Base-by-base conservation (phyloP, 2,113 vertebrate species). In the rat (Rattus norvegicus) region DNA sequence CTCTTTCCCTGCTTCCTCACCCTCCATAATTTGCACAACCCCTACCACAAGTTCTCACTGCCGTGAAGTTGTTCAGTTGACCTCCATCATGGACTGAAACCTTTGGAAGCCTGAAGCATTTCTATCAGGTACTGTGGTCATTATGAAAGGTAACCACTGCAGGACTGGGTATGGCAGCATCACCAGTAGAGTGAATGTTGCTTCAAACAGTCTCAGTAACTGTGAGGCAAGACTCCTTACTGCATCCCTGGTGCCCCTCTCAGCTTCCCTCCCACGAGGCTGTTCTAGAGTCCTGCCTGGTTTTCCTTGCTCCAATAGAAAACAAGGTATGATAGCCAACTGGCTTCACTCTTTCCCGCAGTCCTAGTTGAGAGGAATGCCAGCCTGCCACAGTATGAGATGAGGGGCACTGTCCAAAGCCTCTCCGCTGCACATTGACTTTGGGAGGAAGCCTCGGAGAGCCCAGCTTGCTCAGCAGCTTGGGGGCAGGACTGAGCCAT, bases 231-330 rank as follows among this genome's bases (percentile, higher is more conserved):
- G 47, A 33, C 30, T 87, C 47, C 30, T 30, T 49, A 36, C 17
- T 33, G 85, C 3, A 6, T 54, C 36, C 85, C 28, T n/a, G 20
- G 67, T 54, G 7, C 24, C 67, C 2, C 1, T 49, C 20, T n/a
- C 14, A 87, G 19, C n/a, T 88, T 70, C n/a, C 33, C 30, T 70
- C 17, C 30, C 13, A 7, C 0, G 1, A 93, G 70, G 73, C 81
- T 73, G 94, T 81, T 63, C 39, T 70, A 80, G 87, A 12, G 14
- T 91, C 86, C 93, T 94, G 43, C 72, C 86, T 75, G 70, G 2
- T 80, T 83, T 52, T 79, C 49, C 76, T 28, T 70, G 81, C 72
- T 96, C 11, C 30, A 69, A 47, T 39, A 52, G 84, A 56, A 79
- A 92, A 90, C 11, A 75, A 69, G 63, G 33, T 75, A 39, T 0